These are phyloP conservation scores for Limosa lapponica DNA, from an alignment of 2,797 vertebrate genomes.

Conservation along the genomic window DNA sequence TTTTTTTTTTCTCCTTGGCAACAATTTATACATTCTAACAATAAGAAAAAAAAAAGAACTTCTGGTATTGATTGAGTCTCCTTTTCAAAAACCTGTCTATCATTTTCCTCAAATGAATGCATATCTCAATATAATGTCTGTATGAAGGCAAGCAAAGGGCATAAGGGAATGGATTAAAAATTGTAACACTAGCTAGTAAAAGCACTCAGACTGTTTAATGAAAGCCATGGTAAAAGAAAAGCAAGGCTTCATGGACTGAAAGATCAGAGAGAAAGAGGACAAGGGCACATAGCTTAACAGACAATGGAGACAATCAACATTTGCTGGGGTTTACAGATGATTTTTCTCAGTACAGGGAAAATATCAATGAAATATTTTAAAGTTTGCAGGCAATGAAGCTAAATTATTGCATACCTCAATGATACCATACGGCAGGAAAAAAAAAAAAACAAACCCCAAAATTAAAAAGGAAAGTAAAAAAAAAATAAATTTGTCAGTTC, in stretches of 20 bases:
- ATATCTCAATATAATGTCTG: background rate
- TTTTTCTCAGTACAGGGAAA: background rate
- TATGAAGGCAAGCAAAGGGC: background rate
- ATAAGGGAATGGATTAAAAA: background rate
- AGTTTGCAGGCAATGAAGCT: background rate
- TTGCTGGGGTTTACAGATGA: background rate
- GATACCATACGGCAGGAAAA: background rate
- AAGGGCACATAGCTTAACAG: background rate
- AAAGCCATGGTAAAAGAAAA: background rate
- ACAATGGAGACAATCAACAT: background rate
- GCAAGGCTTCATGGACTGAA: background rate
- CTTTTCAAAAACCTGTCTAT: background rate
- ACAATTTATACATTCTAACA: background rate
- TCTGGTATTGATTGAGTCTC: background rate
- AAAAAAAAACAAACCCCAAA: background rate
- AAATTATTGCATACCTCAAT: background rate
- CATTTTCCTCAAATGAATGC: background rate
- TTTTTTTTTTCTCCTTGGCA: background rate
- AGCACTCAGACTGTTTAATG: background rate
- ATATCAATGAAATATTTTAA: background rate
- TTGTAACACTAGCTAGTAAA: background rate
- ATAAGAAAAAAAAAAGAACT: background rate
- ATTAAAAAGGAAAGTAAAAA: accelerated
- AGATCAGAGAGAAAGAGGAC: background rate
- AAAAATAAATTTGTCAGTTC: background rate